Evolutionary conservation across 2,888 invertebrate species (phyloP), one percentile per base, ranked within the genome.

Genomic region (Noctua janthina): DNA sequence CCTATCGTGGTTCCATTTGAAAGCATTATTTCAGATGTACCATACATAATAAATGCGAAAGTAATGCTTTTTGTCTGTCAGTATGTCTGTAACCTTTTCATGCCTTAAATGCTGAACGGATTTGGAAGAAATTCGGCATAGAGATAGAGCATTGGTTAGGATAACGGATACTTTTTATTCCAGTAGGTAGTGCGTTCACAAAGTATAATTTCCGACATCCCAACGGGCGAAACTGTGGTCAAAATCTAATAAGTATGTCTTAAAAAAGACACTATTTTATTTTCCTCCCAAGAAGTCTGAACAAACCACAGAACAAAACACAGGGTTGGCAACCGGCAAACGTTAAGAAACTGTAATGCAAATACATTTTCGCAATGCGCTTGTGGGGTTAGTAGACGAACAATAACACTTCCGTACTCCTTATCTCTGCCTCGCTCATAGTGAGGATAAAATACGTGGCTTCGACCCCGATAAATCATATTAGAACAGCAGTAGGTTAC

Each of bases 331-430:
- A 71, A 78, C 75, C 51, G 10, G 13, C 67, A 29, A 70, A 86
- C 68, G 59, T 83, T 79, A 86, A 84, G 85, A 87, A 87, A 86
- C 66, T 68, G 23, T 11, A 79, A 84, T 86, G 87, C 87, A 87
- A 86, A 87, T 86, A 81, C 13, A 71, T 84, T 87, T 62, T 59
- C 78, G 87, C 85, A 86, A 87, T 75, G 66, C 67, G 67, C 66
- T 67, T 46, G 82, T 56, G 56, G 80, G 69, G 87, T 83, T 74
- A 75, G 54, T 73, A 67, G 46, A 46, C 70, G 74, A 79, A 86
- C 87, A 86, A 78, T 86, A 68, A 46, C 56, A 74, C 85, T 86
- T 86, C 87, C 86, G 85, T 13, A 49, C 72, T 78, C 76, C 85
- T 86, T 86, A 86, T 86, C 86, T 86, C 15, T 23, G 73, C 23